Percentiles rank a stretch among this genome's conserved stretches.
Conservation (phyloP, 2,888 invertebrate genomes). For the Cheilosia urbana region DNA sequence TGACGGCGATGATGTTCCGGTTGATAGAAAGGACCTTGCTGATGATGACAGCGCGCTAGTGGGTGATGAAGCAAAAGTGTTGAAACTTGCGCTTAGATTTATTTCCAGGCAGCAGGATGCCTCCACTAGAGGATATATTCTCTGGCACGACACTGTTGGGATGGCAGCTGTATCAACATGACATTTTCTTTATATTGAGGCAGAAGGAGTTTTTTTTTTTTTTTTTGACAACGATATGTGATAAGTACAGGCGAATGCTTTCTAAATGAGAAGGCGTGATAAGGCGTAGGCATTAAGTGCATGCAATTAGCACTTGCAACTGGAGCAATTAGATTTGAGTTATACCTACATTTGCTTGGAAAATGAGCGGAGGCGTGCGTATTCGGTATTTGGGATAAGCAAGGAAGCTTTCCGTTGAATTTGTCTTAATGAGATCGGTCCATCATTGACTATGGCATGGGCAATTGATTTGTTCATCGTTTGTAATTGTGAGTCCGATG, state of each 20-base stretch:
- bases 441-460: too few species aligned
- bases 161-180: constrained; percentile 20
- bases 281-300: background rate
- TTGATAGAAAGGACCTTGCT: constrained; percentile 55
- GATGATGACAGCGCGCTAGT: constrained; percentile 42
- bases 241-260: background rate
- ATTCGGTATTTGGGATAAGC: too few species aligned
- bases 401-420: too few species aligned
- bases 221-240: background rate
- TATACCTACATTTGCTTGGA: too few species aligned
- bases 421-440: too few species aligned
- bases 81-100: constrained; percentile 55
- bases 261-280: background rate
- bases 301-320: background rate
- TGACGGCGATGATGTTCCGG: constrained; percentile 46
- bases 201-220: background rate
- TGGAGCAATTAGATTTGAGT: background rate
- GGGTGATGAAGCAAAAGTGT: constrained; percentile 47
- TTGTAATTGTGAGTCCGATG: too few species aligned
- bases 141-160: constrained; percentile 23
- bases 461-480: too few species aligned
- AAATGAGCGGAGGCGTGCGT: too few species aligned
- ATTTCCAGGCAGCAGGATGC: constrained; percentile 48
- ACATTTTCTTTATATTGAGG: constrained; percentile 27
- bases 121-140: constrained; percentile 1